Conservation (phyloP, 2,888 invertebrate genomes). For the Lypha dubia region DNA sequence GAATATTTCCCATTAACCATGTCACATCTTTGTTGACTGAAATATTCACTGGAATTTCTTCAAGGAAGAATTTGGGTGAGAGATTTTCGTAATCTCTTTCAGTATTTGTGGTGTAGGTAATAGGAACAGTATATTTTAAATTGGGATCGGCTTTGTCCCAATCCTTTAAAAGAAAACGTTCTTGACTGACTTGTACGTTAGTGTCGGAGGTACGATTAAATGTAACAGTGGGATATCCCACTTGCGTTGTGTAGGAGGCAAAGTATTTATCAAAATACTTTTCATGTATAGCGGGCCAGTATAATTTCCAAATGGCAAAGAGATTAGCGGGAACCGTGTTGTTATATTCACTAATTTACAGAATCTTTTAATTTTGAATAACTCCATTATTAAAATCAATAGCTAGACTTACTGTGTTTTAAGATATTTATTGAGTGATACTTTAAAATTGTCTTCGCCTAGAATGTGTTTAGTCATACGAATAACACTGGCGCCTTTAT, state of each 20-base stretch:
- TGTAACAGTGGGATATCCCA: slow-evolving; percentile 87
- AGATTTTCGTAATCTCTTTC: slow-evolving; percentile 76
- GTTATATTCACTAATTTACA: slow-evolving; percentile 73
- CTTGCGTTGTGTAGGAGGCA: slow-evolving; percentile 87
- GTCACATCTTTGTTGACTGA: slow-evolving; percentile 14
- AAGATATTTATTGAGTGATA: slow-evolving; percentile 86
- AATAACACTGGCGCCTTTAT: slow-evolving; percentile 87
- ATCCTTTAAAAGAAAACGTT: slow-evolving; percentile 79
- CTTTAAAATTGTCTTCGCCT: slow-evolving; percentile 84
- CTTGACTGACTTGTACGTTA: slow-evolving; percentile 76
- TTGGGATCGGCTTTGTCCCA: slow-evolving; percentile 73
- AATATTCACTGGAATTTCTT: neutral
- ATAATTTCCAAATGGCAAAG: slow-evolving; percentile 83
- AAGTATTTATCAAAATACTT: slow-evolving; percentile 78
- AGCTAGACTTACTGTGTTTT: slow-evolving; percentile 76
- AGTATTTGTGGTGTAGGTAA: slow-evolving; percentile 78
- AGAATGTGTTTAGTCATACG: slow-evolving; percentile 88
- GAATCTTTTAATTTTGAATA: neutral
- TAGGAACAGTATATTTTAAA: slow-evolving; percentile 79
- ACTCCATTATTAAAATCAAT: neutral
- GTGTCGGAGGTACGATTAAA: slow-evolving; percentile 80
- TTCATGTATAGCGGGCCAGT: slow-evolving; percentile 76
- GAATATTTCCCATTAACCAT: slow-evolving; percentile 81
- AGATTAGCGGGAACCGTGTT: slow-evolving; percentile 84
- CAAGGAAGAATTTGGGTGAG: slow-evolving; percentile 77